Evolutionary conservation across 2,888 invertebrate genomes (phyloP).

Genomic region (Baronia brevicornis): DNA sequence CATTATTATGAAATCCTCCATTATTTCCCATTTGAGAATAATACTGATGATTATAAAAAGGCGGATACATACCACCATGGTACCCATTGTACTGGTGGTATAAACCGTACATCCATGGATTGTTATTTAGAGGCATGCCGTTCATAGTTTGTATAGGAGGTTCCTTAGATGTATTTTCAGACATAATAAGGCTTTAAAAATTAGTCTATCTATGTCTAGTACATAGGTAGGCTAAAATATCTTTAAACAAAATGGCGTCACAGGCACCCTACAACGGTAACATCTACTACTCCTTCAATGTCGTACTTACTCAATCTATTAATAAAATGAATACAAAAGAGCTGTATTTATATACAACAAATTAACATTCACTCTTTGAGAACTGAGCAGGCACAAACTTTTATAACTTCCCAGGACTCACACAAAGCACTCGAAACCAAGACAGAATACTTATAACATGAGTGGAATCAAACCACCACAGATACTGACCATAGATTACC

Average conservation of each 20-base stretch:
- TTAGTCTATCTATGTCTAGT: constrained; percentile 4
- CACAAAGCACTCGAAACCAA: too few species aligned
- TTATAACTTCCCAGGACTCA: too few species aligned
- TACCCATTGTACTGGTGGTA: constrained; percentile 59
- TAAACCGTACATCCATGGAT: constrained; percentile 63
- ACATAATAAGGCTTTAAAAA: constrained; percentile 32
- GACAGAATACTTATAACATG: too few species aligned
- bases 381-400: too few species aligned
- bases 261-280: constrained; percentile 5
- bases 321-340: too few species aligned
- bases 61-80: constrained; percentile 62
- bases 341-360: too few species aligned
- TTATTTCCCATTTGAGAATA: constrained; percentile 58
- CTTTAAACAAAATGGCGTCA: constrained; percentile 17
- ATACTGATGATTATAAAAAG: constrained; percentile 65
- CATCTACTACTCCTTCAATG: constrained; percentile 4
- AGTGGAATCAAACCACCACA: too few species aligned
- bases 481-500: too few species aligned
- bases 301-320: too few species aligned
- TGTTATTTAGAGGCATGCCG: constrained; percentile 55
- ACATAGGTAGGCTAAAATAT: constrained; percentile 11
- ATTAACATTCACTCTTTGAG: too few species aligned
- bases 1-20: constrained; percentile 29
- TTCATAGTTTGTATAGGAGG: constrained; percentile 65
- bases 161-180: constrained; percentile 58